A percentile compares a stretch with the other conserved stretches of the same genome.
These are phyloP conservation scores for Sarcophaga subvicina DNA, from an alignment of 2,888 invertebrate genomes.

Conservation along the genomic window DNA sequence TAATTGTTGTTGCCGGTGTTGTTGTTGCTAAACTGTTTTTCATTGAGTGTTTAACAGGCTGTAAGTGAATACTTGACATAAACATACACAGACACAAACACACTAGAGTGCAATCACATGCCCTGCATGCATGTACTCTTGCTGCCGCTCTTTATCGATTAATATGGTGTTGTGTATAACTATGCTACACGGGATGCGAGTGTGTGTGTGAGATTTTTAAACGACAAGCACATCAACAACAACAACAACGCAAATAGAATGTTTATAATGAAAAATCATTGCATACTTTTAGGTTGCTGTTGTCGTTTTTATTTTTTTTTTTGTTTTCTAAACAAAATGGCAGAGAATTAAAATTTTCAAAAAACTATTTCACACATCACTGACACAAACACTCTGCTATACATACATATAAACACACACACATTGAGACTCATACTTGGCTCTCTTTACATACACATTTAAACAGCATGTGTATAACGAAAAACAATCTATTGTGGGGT, in stretches of 20 bases:
- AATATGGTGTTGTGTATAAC: too few relatives aligned
- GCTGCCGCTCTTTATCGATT: background rate
- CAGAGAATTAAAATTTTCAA: conserved; percentile 60
- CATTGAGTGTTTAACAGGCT: conserved; percentile 67
- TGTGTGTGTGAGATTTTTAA: background rate
- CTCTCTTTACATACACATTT: too few relatives aligned
- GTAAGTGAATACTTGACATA: conserved; percentile 69
- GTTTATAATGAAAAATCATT: conserved; percentile 19
- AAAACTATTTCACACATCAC: conserved; percentile 43
- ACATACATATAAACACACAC: conserved; percentile 13
- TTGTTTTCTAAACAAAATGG: conserved; percentile 21
- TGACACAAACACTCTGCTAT: background rate
- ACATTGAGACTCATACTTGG: too few relatives aligned
- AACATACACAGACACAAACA: conserved; percentile 33
- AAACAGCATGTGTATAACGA: too few relatives aligned
- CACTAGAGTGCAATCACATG: conserved; percentile 61
- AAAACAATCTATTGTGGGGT: background rate
- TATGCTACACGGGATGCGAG: too few relatives aligned
- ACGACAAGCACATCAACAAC: background rate
- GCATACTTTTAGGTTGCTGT: conserved; percentile 42
- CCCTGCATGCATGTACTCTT: background rate
- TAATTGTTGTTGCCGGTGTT: conserved; percentile 25
- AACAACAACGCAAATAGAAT: background rate
- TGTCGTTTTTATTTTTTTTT: background rate
- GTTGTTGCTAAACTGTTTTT: conserved; percentile 57